Base-by-base conservation (phyloP, 2,888 invertebrate genomes). In the Bellardia bayeri region DNA sequence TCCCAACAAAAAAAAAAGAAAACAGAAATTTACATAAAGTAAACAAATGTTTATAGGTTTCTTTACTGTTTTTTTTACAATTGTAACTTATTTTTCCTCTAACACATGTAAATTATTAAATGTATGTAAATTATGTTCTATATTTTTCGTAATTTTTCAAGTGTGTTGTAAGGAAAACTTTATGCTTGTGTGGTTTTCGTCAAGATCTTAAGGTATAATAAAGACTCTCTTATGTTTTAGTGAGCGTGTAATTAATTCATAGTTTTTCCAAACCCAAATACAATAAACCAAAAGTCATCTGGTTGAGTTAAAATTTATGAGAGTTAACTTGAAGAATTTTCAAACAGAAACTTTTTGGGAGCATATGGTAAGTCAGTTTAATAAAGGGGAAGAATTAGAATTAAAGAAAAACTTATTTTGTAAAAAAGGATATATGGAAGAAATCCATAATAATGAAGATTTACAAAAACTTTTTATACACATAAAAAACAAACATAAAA, bases 231-330 rank as follows among this genome's bases (percentile, higher is more conserved):
- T 58, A 68, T 75, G 66, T 68, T 74, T 49, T 58, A 66, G 30
- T 58, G 33, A 71, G 88, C 89, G 82, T 87, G 79, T 85, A 89
- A 89, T 88, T 89, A 88, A 88, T 89, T 86, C 88, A 88, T 88
- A 64, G 86, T 79, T 87, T 79, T 72, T 68, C 75, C 61, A 40
- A 49, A 45, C n/a, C 11, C 23, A 64, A 37, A 72, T 42, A 79
- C 33, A 45, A 64, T 66, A 54, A 30, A 6, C 2, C 23, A 75
- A 30, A 54, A 23, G 61, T 13, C 68, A 74, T 82, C 16, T 79
- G 82, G 49, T 45, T 69, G 16, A 45, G 49, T 42, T 63, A 49
- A 42, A 66, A 85, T 68, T 68, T 74, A 54, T 80, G 49, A 37
- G 11, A 72, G 51, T 3, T 37, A 45, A 2, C 13, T 40, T 56